Evolutionary conservation across 2,113 vertebrate genomes (phyloP).

Genomic region (Eudyptes chrysolophus): DNA sequence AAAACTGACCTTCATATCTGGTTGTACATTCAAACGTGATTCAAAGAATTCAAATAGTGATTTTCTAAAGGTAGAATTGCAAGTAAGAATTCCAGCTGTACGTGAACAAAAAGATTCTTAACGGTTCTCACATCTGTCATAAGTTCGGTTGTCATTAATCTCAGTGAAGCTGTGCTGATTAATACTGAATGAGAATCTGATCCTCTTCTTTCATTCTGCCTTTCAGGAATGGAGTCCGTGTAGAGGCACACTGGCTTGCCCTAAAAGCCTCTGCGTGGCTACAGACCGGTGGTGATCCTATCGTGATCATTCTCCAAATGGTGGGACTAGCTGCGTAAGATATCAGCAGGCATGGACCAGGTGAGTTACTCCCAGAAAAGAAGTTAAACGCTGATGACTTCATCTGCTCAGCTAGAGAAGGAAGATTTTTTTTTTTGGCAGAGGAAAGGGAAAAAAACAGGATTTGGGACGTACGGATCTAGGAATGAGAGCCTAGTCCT

Average conservation of each 20-base stretch:
- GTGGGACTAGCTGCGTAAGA: not conserved
- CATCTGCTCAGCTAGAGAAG: not conserved
- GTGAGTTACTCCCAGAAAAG: not conserved
- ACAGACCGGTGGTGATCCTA: not conserved
- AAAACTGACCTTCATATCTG: not conserved
- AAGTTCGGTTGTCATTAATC: not conserved
- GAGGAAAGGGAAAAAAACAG: not conserved
- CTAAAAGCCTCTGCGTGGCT: not conserved
- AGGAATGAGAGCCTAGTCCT: not conserved
- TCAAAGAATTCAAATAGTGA: not conserved
- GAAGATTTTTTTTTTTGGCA: too few species aligned
- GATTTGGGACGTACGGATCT: fast-evolving
- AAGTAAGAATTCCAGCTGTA: not conserved
- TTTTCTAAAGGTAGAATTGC: not conserved
- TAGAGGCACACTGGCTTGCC: not conserved
- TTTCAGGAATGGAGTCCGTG: not conserved
- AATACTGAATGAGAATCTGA: not conserved
- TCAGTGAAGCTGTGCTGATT: not conserved
- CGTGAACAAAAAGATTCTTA: not conserved
- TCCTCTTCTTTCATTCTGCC: not conserved
- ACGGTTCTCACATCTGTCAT: not conserved
- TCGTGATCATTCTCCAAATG: not conserved
- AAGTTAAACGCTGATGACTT: not conserved
- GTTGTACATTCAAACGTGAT: not conserved
- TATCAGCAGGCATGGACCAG: not conserved